Evolutionary conservation across 2,113 vertebrate genomes (phyloP).

Genomic region (Papio anubis): DNA sequence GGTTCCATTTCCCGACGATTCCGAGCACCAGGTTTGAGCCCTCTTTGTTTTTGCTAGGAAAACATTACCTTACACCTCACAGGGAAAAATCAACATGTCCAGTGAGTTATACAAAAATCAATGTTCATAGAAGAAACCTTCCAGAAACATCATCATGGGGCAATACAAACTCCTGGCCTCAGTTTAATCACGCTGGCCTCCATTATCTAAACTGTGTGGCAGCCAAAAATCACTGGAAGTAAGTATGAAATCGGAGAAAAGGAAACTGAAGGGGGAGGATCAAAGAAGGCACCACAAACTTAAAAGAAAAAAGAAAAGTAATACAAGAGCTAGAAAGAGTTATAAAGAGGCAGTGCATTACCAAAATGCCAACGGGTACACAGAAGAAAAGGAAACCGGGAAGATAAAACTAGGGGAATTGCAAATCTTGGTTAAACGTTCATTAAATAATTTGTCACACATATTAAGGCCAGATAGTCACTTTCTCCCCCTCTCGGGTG

Average conservation of each 20-base stretch:
- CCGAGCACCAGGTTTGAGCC: not conserved
- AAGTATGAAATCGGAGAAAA: slow-evolving; percentile 74
- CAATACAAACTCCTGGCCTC: slow-evolving; percentile 29
- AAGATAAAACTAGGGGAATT: slow-evolving; percentile 1
- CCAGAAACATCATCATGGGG: not conserved
- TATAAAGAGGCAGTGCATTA: not conserved
- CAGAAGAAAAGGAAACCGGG: slow-evolving; percentile 24
- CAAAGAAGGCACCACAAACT: slow-evolving; percentile 53
- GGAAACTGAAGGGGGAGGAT: slow-evolving; percentile 60
- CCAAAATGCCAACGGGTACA: not conserved
- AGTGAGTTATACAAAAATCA: slow-evolving; percentile 52
- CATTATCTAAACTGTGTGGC: not conserved
- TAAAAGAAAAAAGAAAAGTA: not conserved
- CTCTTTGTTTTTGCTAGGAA: slow-evolving; percentile 36
- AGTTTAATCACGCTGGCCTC: not conserved
- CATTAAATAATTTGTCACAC: slow-evolving; percentile 67
- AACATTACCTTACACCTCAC: slow-evolving; percentile 24
- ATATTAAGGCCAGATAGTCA: slow-evolving; percentile 42
- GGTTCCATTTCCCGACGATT: not conserved
- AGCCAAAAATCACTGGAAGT: slow-evolving; percentile 68
- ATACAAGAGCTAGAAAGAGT: slow-evolving; percentile 16
- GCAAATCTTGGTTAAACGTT: slow-evolving; percentile 61
- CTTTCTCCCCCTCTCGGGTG: not conserved
- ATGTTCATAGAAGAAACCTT: slow-evolving; percentile 51
- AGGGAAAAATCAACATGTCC: slow-evolving; percentile 16